Conservation (phyloP, 1,140 invertebrate species). For the Bombus affinis region DNA sequence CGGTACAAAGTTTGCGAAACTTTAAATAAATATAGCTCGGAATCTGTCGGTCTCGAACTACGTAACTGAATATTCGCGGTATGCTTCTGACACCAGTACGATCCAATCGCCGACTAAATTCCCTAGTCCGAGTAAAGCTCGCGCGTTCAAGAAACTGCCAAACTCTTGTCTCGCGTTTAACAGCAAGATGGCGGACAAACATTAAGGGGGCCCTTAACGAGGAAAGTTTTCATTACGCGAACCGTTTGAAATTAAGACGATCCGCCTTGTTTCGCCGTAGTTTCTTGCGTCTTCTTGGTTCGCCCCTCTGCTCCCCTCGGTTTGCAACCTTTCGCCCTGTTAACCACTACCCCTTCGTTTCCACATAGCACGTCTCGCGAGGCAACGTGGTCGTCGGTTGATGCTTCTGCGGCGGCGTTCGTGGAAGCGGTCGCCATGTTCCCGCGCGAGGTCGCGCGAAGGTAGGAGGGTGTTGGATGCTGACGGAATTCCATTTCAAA, state of each 20-base stretch:
- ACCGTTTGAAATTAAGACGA: conserved; percentile 63
- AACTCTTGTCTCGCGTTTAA: conserved; percentile 19
- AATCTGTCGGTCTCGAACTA: no score
- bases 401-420: conserved; percentile 7
- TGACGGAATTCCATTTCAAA: conserved; percentile 48
- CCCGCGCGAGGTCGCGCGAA: neutral
- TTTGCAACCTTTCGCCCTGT: neutral
- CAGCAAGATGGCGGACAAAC: conserved; percentile 37
- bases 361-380: neutral
- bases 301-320: neutral
- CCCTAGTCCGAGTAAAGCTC: rapidly evolving
- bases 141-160: conserved; percentile 1
- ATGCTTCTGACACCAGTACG: no score
- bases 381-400: neutral
- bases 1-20: neutral
- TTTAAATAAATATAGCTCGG: no score
- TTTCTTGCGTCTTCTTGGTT: conserved; percentile 27
- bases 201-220: conserved; percentile 58
- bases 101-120: no score
- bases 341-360: neutral
- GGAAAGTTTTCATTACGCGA: conserved; percentile 65
- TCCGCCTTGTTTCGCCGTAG: conserved; percentile 32
- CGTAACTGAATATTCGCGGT: no score
- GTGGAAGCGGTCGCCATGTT: conserved; percentile 44
- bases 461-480: conserved; percentile 16